Evolutionary conservation across 2,797 vertebrate species (phyloP), one percentile per base, ranked within the genome.

Genomic region (Bryconaethiops microstoma): DNA sequence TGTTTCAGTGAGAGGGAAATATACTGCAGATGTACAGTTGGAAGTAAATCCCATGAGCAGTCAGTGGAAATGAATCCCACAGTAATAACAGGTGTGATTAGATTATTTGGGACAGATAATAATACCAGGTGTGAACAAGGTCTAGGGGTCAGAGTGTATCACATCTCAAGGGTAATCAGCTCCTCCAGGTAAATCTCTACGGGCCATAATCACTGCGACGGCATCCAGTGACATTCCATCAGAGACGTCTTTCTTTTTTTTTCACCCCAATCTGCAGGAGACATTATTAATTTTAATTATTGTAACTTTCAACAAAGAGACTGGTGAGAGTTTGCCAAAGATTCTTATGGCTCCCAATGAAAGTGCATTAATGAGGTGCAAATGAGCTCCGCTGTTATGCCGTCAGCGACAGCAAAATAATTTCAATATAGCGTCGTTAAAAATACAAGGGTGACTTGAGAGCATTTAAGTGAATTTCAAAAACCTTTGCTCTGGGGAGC

Each of bases 331-430:
- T 50, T 42, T 2, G 29, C 67, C 52, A 64, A 62, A 48, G 13
- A 74, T 54, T 63, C 42, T 68, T 78, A 48, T 71, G 21, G 45
- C 52, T 79, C 74, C 75, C 67, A 85, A 35, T 57, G 39, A 76
- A 72, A 82, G 76, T 70, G 45, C 48, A 85, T 83, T 81, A 80
- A 84, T 86, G 77, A 87, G 52, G 65, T 82, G 77, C 60, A 80
- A 86, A 85, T 64, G 7, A 81, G 77, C 60, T 25, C 2, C 29
- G 73, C 71, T 79, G 71, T 79, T 80, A 83, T 67, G 69, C 59
- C 69, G 68, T 81, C 67, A 70, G 23, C 69, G 52, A 55, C 59
- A 40, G 62, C 35, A 14, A 67, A 82, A 82, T 83, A 12, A 76
- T 64, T 59, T 74, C 13, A 54, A 67, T 59, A 76, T 63, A 62